Percentiles rank a stretch among this genome's conserved stretches.
Conservation (phyloP, 2,113 vertebrate species). For the Neofelis nebulosa region DNA sequence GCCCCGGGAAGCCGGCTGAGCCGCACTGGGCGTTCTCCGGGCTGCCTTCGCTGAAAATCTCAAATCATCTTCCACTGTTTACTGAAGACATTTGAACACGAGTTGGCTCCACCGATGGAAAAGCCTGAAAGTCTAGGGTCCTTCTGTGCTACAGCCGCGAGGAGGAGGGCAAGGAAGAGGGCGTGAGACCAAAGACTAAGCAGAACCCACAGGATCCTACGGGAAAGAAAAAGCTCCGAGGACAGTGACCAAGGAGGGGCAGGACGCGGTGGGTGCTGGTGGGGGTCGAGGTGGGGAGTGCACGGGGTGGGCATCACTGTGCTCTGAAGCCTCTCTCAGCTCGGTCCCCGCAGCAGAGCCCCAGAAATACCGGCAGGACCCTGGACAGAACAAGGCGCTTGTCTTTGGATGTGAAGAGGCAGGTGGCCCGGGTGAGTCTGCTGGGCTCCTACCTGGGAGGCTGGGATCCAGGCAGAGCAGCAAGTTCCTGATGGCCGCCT, state of each 20-base stretch:
- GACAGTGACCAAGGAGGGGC: background rate
- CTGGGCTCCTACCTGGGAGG: constrained; percentile 83
- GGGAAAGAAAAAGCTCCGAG: background rate
- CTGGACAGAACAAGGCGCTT: no score
- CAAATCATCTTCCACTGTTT: background rate
- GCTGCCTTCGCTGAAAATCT: background rate
- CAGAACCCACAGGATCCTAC: background rate
- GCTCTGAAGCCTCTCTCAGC: background rate
- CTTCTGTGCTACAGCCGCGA: background rate
- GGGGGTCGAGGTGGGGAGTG: background rate
- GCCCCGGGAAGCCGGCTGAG: background rate
- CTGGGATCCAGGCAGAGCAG: constrained; percentile 85
- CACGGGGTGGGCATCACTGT: no score
- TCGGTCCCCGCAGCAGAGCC: background rate
- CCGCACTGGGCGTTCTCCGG: no score
- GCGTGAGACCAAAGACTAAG: background rate
- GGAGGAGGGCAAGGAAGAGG: no score
- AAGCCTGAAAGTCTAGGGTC: no score
- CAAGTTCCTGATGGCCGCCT: constrained; percentile 83
- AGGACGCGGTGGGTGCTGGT: background rate
- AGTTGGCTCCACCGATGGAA: background rate
- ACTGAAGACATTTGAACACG: background rate
- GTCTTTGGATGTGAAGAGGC: background rate
- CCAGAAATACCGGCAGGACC: background rate
- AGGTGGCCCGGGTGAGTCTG: fast-evolving